Evolutionary conservation across 2,113 vertebrate species (phyloP).

Genomic region (Pristiophorus japonicus): DNA sequence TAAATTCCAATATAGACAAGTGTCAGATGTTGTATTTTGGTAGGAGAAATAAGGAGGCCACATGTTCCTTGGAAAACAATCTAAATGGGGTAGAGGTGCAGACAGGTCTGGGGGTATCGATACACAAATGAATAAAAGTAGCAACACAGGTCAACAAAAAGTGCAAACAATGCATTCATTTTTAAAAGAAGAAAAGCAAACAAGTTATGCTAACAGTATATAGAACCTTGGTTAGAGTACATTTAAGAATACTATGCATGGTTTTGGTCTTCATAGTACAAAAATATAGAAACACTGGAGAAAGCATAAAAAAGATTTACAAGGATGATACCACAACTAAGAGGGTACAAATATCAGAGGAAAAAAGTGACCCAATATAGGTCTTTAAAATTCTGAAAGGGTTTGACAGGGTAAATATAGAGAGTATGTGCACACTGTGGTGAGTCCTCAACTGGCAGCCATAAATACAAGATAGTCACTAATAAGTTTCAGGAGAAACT

Average conservation of each 20-base stretch:
- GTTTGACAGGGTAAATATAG: background rate
- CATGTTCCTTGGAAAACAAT: background rate
- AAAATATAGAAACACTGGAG: background rate
- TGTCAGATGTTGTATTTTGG: background rate
- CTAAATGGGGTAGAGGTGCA: background rate
- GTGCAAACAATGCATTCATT: background rate
- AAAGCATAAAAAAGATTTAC: background rate
- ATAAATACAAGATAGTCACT: background rate
- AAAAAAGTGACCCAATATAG: background rate
- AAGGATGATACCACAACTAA: background rate
- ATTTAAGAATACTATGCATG: no score
- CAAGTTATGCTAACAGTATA: no score
- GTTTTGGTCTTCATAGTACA: no score
- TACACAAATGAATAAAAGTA: background rate
- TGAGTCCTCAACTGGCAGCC: background rate
- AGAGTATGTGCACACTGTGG: background rate
- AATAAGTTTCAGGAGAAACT: background rate
- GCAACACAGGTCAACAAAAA: background rate
- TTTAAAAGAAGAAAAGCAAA: no score
- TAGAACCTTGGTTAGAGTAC: no score
- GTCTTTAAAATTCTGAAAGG: background rate
- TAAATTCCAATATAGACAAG: background rate
- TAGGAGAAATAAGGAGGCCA: background rate
- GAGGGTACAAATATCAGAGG: background rate
- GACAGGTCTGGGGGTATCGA: background rate